Evolutionary conservation across 2,888 invertebrate genomes (phyloP).

Genomic region (Nephrocerus scutellatus): DNA sequence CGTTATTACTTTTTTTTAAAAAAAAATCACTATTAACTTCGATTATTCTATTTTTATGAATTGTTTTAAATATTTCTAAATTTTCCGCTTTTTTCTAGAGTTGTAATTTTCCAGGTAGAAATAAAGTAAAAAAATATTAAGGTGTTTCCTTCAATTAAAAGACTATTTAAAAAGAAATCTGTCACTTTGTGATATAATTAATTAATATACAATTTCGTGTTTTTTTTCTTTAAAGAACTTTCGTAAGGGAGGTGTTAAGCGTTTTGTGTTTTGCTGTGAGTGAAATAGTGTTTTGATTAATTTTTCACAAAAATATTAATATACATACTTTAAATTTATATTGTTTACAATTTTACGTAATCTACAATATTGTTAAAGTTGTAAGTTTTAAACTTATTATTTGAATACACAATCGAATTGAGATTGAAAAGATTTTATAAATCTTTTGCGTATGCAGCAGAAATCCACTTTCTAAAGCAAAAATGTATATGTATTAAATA

Average conservation of each 20-base stretch:
- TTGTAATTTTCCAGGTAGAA: no score
- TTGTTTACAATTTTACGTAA: no score
- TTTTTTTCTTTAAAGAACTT: no score
- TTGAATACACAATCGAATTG: conserved; percentile 17
- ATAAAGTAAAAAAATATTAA: no score
- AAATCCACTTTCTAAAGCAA: no score
- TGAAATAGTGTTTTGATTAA: no score
- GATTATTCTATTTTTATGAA: conserved; percentile 1
- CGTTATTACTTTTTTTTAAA: conserved; percentile 7
- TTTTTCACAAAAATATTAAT: no score
- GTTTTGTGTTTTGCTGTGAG: no score
- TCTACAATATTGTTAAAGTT: neutral
- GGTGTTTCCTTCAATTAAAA: conserved; percentile 21
- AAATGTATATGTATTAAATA: no score
- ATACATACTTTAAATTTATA: no score
- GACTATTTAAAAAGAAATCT: conserved; percentile 23
- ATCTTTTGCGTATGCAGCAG: no score
- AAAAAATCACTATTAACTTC: conserved; percentile 17
- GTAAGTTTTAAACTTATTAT: conserved; percentile 17
- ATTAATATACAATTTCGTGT: conserved; percentile 24
- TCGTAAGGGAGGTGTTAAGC: no score
- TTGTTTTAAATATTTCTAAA: conserved; percentile 13
- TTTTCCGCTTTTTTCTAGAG: conserved; percentile 12
- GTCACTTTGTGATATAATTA: conserved; percentile 28
- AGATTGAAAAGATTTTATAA: conserved; percentile 21